Evolutionary conservation across 1,140 invertebrate species (phyloP).

Genomic region (Drosophila punjabiensis): DNA sequence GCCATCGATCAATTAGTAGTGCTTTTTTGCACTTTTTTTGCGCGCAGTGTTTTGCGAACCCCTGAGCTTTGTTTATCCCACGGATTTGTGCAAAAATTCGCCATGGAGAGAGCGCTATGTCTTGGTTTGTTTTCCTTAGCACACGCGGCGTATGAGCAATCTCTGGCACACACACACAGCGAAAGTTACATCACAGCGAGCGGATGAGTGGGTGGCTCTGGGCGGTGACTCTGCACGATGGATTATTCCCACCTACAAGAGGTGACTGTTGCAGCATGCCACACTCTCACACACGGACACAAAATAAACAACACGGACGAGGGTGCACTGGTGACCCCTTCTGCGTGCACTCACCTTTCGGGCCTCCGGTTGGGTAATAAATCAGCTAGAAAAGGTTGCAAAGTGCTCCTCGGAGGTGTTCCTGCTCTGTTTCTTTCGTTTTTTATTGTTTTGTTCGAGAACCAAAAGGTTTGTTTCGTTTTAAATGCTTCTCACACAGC

Average conservation of each 20-base stretch:
- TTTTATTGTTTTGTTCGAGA: constrained; percentile 29
- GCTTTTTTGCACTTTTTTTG: constrained; percentile 1
- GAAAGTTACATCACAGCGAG: constrained; percentile 65
- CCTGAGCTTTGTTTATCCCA: constrained; percentile 43
- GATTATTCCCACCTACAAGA: constrained; percentile 43
- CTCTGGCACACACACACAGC: constrained; percentile 25
- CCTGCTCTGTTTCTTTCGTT: constrained; percentile 19
- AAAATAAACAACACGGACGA: constrained; percentile 9
- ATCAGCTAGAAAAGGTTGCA: constrained; percentile 31
- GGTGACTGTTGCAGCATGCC: constrained; percentile 42
- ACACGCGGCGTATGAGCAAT: constrained; percentile 78
- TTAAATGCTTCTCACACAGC: constrained; percentile 59
- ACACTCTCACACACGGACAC: constrained; percentile 2
- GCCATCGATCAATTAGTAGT: constrained; percentile 44
- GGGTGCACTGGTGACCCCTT: constrained; percentile 32
- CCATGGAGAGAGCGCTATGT: constrained; percentile 2
- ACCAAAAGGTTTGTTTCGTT: constrained; percentile 49
- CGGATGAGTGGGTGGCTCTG: constrained; percentile 22
- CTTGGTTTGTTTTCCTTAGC: constrained; percentile 62
- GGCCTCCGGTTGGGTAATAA: constrained; percentile 42
- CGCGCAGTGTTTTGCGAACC: constrained; percentile 5
- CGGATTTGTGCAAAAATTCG: constrained; percentile 31
- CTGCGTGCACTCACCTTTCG: constrained; percentile 74
- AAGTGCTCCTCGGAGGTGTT: constrained; percentile 26
- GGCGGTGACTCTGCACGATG: constrained; percentile 16